These are phyloP conservation scores for Polyommatus icarus DNA, from an alignment of 2,888 invertebrate species.

Conservation along the genomic window DNA sequence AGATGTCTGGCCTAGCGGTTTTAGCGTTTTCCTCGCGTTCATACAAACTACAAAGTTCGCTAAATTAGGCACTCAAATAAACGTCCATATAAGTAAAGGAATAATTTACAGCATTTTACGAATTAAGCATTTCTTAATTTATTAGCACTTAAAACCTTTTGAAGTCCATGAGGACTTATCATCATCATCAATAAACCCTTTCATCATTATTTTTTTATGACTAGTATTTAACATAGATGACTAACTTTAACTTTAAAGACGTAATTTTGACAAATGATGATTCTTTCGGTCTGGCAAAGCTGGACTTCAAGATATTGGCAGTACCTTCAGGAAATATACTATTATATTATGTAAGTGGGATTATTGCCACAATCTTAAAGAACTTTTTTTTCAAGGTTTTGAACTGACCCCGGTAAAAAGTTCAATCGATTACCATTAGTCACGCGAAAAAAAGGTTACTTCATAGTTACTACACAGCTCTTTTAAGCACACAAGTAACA, in stretches of 20 bases:
- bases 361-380: not conserved
- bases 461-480: not conserved
- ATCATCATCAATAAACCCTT: too few species aligned
- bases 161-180: too few species aligned
- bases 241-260: too few species aligned
- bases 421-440: not conserved
- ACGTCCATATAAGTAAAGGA: not conserved
- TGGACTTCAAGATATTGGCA: too few species aligned
- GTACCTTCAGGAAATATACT: not conserved
- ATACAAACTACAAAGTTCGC: not conserved
- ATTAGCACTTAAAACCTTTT: too few species aligned
- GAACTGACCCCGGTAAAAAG: not conserved
- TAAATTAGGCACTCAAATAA: not conserved
- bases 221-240: too few species aligned
- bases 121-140: too few species aligned
- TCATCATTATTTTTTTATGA: too few species aligned
- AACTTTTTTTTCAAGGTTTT: not conserved
- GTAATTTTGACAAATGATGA: too few species aligned
- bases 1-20: not conserved
- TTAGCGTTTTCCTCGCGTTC: not conserved
- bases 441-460: slow-evolving; percentile 1
- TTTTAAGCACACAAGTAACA: not conserved
- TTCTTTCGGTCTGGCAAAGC: too few species aligned
- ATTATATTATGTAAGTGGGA: not conserved
- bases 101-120: too few species aligned